phyloP scores from a whole-genome alignment of 2,113 vertebrate genomes.

The Merops nubicus region DNA sequence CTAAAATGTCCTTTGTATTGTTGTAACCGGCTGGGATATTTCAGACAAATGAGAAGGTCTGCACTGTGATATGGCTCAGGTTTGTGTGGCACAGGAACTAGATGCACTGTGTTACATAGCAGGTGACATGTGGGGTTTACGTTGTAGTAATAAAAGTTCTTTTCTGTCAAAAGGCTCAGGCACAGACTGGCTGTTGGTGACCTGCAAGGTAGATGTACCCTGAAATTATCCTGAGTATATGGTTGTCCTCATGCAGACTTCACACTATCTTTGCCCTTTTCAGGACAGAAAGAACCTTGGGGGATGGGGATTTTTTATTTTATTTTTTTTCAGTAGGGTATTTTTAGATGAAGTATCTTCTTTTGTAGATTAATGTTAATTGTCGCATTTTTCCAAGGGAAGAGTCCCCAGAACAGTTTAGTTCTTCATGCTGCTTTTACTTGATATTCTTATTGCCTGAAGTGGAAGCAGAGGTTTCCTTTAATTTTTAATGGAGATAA shows the following conservation, averaged over 20 bases:
- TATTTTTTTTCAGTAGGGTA: background rate
- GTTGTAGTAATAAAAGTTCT: background rate
- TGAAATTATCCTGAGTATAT: background rate
- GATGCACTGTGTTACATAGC: accelerated
- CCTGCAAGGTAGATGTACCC: background rate
- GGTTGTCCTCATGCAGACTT: background rate
- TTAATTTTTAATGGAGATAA: background rate
- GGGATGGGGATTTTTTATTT: accelerated
- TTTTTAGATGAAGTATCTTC: background rate
- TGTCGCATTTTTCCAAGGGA: background rate
- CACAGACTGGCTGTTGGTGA: background rate
- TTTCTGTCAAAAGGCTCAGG: background rate
- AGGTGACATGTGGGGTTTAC: background rate
- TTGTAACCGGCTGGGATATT: accelerated
- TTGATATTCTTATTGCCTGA: background rate
- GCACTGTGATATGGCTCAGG: accelerated
- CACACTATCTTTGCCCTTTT: background rate
- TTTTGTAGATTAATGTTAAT: background rate
- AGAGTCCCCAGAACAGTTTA: background rate
- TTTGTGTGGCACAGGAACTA: background rate
- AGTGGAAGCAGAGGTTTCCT: background rate
- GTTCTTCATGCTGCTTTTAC: background rate
- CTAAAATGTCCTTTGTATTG: background rate
- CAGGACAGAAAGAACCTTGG: background rate
- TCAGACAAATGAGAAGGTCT: background rate